Evolutionary conservation across 92 coral and sea anemone species (phyloP), one percentile per base, ranked within the genome.

Genomic region (Parazoanthus swiftii): DNA sequence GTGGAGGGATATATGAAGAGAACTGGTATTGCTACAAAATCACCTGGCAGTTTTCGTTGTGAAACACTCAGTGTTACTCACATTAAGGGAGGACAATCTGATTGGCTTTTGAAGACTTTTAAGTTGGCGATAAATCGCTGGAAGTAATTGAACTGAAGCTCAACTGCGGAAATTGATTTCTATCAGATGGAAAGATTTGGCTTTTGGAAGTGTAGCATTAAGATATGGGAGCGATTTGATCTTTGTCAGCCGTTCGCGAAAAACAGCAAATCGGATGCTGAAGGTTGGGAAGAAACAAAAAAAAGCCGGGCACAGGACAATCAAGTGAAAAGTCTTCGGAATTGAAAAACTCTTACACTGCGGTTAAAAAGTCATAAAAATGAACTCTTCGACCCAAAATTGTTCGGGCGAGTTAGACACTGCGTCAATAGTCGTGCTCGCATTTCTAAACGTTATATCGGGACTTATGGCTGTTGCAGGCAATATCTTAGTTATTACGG

Each of bases 401-500:
- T 84, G 87, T 72, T 84, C 87, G 6, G 87, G 87, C 68, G 44
- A 70, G 67, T 72, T 84, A 18, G 79, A 84, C 42, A 8, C 51
- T n/a, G 79, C 66, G 44, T 84, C 87, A 36, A 84, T 72, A 48
- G 26, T 72, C 3, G 25, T 84, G 38, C 79, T 84, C 48, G 67
- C 26, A 6, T 44, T 84, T 71, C 44, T 84, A 11, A 84, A 84
- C 39, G 77, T 58, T 21, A 20, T 84, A 36, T 84, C 87, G 16
- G 87, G 87, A 46, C n/a, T 84, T 14, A 84, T 84, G 87, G 79
- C 87, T 71, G 74, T 84, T 4, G 68, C 46, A 4, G 87, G 87
- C 36, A 84, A 84, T 84, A 46, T 80, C 9, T 58, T 80, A 65
- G 87, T 84, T 56, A 65, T 84, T 23, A 48, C 77, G 8, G 87